phyloP scores from a whole-genome alignment of 2,888 invertebrate genomes.

The Panorpa germanica region DNA sequence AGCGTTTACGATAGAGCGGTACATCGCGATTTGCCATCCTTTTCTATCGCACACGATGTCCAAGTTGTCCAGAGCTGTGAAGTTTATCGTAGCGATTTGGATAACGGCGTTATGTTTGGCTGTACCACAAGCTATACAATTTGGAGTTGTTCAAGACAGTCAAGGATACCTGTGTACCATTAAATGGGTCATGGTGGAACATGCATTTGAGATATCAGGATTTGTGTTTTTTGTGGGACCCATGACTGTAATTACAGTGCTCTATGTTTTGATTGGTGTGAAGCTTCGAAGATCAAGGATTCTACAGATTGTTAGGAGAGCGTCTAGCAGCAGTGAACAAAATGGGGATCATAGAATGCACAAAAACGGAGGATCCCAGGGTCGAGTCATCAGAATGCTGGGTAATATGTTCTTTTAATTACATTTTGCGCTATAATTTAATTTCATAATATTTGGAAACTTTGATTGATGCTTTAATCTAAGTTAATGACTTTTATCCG shows the following conservation, averaged over 20 bases:
- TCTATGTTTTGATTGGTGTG: slow-evolving; percentile 60
- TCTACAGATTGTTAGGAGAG: slow-evolving; percentile 35
- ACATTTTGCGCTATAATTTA: not conserved
- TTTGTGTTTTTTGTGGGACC: slow-evolving; percentile 72
- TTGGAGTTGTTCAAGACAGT: slow-evolving; percentile 25
- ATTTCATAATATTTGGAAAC: no score
- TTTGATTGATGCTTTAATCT: no score
- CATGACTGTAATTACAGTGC: slow-evolving; percentile 67
- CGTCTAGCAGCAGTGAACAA: slow-evolving; percentile 20
- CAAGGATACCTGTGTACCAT: slow-evolving; percentile 35
- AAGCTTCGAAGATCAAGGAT: slow-evolving; percentile 45
- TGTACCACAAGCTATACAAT: slow-evolving; percentile 43
- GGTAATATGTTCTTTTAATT: slow-evolving; percentile 27
- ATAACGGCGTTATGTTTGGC: slow-evolving; percentile 52
- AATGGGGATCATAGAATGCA: slow-evolving; percentile 24
- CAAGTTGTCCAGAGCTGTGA: slow-evolving; percentile 64
- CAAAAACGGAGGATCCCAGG: slow-evolving; percentile 34
- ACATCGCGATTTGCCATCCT: slow-evolving; percentile 73
- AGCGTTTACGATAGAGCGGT: slow-evolving; percentile 76
- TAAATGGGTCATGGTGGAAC: slow-evolving; percentile 35
- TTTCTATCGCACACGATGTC: slow-evolving; percentile 71
- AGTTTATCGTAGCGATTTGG: slow-evolving; percentile 70
- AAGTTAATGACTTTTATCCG: no score
- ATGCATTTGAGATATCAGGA: slow-evolving; percentile 63
- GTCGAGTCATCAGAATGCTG: slow-evolving; percentile 59